phyloP scores from a whole-genome alignment of 2,113 vertebrate genomes.

The Cephalopholis sonnerati region DNA sequence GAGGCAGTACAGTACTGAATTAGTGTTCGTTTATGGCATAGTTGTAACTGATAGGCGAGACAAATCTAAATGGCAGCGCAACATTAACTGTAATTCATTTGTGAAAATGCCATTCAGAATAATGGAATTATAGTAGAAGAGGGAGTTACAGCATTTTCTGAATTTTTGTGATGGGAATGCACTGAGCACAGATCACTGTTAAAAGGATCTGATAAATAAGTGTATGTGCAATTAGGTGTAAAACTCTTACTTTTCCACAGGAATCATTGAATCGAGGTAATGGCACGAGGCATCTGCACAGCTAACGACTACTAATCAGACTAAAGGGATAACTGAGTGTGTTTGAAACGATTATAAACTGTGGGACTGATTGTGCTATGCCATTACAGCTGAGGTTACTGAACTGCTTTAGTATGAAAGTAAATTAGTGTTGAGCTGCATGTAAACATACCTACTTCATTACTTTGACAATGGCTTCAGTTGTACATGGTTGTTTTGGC shows the following conservation, averaged over 20 bases:
- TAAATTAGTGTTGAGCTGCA: slow-evolving; percentile 5
- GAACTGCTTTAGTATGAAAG: neutral
- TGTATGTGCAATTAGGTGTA: neutral
- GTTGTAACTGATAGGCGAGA: no score
- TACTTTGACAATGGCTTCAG: neutral
- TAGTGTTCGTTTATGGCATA: neutral
- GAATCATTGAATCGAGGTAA: slow-evolving; percentile 37
- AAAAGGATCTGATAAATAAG: neutral
- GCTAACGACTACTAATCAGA: slow-evolving; percentile 5
- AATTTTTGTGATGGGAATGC: neutral
- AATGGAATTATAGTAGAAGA: neutral
- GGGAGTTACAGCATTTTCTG: neutral
- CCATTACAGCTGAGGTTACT: slow-evolving; percentile 4
- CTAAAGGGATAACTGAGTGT: neutral
- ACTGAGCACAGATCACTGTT: neutral
- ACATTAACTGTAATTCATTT: neutral
- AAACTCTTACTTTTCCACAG: slow-evolving; percentile 33
- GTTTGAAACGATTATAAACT: neutral
- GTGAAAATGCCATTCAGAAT: neutral
- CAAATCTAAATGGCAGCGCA: neutral
- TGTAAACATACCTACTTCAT: slow-evolving; percentile 4
- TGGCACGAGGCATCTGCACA: neutral
- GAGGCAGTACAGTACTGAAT: neutral
- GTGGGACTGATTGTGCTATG: neutral
- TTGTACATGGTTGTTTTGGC: neutral